Evolutionary conservation across 64 coral and sea anemone genomes (phyloP), one percentile per base, ranked within the genome.

Genomic region (Montipora capricornis): DNA sequence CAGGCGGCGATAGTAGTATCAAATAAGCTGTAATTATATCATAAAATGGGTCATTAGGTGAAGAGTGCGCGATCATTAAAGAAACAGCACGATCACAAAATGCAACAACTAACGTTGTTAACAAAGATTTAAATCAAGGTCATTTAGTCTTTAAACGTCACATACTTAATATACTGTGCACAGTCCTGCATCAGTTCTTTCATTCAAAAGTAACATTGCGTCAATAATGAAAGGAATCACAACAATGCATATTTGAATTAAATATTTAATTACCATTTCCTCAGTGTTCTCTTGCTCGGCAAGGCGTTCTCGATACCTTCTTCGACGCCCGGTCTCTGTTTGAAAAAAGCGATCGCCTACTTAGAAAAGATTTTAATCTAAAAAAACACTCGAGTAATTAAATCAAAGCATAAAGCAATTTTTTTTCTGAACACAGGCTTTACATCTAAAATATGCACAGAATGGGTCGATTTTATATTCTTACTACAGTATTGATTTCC

Each of bases 201-300:
- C 9, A 16, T 14, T 44, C 10, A 62, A 44, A 16, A 45, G 80
- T 1, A 44, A 45, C 12, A 45, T 66, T 64, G 13, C 20, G 14
- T 8, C 55, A 44, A 44, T 26, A 14, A 66, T 64, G 14, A n/a
- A 17, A 11, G 22, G 55, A 82, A 66, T 82, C 22, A 17, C 19
- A 44, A 66, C 24, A 29, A 82, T 82, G 80, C 80, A 82, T 82
- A 64, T 45, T 82, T 81, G 20, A 60, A n/a, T 78, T 19, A 78
- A 78, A 50, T 49, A 78, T 50, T 78, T 37, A 78, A 62, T 64
- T 62, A 82, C 80, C 80, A 82, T 82, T 66, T 82, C 80, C 80
- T 82, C 80, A 0, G 58, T 15, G 22, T 3, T 66, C 5, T 82
- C 80, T 82, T 82, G 80, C 13, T 82, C 82, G 10, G 66, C 66